Evolutionary conservation across 1,140 invertebrate species (phyloP), one percentile per base, ranked within the genome.

Genomic region (Pogonognathellus flavescens): DNA sequence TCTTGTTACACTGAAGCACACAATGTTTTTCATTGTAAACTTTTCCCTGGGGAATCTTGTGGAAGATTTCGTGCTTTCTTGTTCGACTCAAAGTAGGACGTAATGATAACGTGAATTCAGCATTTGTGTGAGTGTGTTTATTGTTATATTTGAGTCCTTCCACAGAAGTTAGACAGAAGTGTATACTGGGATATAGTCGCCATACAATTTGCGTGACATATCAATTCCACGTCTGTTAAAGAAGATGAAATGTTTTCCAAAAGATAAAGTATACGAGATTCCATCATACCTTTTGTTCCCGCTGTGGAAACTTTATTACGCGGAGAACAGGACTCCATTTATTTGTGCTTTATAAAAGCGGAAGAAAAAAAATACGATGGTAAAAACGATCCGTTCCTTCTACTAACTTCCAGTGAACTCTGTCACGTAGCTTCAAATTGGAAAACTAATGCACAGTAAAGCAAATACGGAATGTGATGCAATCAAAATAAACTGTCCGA

Each of bases 401-500:
- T 66, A 66, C 22, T 41, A 41, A 41, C 31, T 41, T 41, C 31
- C 31, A 41, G 22, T 66, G 14, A 66, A 66, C 22, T 66, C 14
- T 25, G 13, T 66, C 62, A 66, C 62, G 22, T 66, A 25, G 25
- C 20, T 25, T 25, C 7, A 66, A 25, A 66, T 66, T 66, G 62
- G 62, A 25, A 66, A 66, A 25, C 62, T 66, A 25, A 66, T 18
- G 53, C 53, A 55, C 18, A 18, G n/a, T 60, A 60, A 18, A 4
- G 20, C 5, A 25, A 66, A 66, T 66, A 10, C 22, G 22, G 10
- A 13, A 66, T 25, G 62, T 66, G 62, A 66, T 22, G 62, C 62
- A 66, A 66, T 66, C 62, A 66, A 66, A 66, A 66, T 66, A 66
- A 66, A 66, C 62, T 66, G 62, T 66, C 22, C 62, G 62, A 66